These are phyloP conservation scores for Huso huso DNA, from an alignment of 2,797 vertebrate genomes.

Conservation along the genomic window DNA sequence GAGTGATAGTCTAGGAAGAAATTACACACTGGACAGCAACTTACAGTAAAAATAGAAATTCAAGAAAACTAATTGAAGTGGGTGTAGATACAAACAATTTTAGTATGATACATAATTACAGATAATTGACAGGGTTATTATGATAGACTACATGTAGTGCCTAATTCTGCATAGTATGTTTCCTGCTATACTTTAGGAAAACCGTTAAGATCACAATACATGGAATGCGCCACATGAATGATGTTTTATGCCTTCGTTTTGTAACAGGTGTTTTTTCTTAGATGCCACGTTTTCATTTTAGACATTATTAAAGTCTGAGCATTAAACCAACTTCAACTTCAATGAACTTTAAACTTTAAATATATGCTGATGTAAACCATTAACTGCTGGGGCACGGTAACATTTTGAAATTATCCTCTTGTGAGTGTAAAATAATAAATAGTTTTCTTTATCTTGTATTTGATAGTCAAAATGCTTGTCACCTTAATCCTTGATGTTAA, in stretches of 20 bases:
- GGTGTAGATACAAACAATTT: slow-evolving; percentile 45
- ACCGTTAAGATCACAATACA: slow-evolving; percentile 10
- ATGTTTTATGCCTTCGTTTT: background rate
- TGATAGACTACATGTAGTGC: slow-evolving; percentile 10
- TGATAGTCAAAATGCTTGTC: too few species aligned
- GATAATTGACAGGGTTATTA: slow-evolving; percentile 27
- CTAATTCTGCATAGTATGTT: background rate
- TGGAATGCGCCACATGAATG: background rate
- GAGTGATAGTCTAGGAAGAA: slow-evolving; percentile 55
- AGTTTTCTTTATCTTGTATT: too few species aligned
- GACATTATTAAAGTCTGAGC: too few species aligned
- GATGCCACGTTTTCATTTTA: too few species aligned
- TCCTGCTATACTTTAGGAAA: slow-evolving; percentile 2
- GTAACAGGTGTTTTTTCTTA: background rate
- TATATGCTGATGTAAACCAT: too few species aligned
- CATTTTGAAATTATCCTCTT: too few species aligned
- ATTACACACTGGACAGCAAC: slow-evolving; percentile 53
- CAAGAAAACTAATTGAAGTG: slow-evolving; percentile 34
- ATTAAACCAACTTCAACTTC: too few species aligned
- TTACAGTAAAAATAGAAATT: slow-evolving; percentile 54
- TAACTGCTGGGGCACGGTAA: too few species aligned
- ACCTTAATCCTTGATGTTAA: too few species aligned
- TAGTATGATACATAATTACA: slow-evolving; percentile 42
- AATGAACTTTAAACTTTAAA: too few species aligned
- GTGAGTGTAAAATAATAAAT: too few species aligned